Evolutionary conservation across 2,113 vertebrate genomes (phyloP), one percentile per base, ranked within the genome.

Genomic region (Prietella phreatophila): DNA sequence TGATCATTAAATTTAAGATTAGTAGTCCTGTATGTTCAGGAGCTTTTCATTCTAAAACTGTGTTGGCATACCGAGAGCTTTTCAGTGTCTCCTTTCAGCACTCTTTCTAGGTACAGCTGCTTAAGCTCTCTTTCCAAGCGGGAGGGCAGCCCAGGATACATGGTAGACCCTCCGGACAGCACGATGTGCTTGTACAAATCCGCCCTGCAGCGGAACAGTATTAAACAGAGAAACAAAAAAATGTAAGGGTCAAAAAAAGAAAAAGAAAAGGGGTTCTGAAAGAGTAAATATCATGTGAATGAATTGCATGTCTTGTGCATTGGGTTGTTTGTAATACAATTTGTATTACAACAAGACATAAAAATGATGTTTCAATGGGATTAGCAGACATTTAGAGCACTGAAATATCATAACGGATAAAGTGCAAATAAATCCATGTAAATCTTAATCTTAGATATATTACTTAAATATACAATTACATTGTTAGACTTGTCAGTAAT

Each of bases 111-210:
- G 92, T 97, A 97, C 36, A 97, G 96, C 91, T 97, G 97, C 78
- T 97, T 97, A 25, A 97, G 95, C 89, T 97, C 92, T 14, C 90
- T 89, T 87, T 94, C 94, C 90, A 94, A 69, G 14, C 92, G 91
- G 4, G 93, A 94, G 0, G 93, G 93, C 42, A 94, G 90, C 0
- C 93, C 93, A 0, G 94, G 94, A 61, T 94, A 94, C 93, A 94
- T 94, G 78, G 93, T 94, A 55, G 87, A 96, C 0, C 97, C 97
- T 90, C 97, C 97, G 50, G 97, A 97, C 84, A 97, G 93, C 89
- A 97, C 97, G 50, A 97, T 97, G 91, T 97, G 97, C 90, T 97
- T 97, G 90, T 97, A 97, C 92, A 97, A 96, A 80, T 97, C 97
- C 84, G 97, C 95, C 90, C 97, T 97, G 80, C 4, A 75, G 15